Conservation (phyloP, 2,888 invertebrate genomes). For the Acholoe squamosa region DNA sequence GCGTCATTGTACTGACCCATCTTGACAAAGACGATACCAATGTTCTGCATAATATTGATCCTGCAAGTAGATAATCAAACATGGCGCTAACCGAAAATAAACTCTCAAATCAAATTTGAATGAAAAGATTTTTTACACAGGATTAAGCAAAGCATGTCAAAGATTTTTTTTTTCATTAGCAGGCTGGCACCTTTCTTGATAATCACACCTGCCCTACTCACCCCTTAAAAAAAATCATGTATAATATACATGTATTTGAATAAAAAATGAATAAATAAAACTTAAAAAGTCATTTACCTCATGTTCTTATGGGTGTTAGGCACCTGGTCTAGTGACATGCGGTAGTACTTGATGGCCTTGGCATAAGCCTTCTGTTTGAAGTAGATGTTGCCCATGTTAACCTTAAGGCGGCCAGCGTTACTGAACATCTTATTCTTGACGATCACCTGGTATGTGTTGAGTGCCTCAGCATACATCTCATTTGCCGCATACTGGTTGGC, state of each 20-base stretch:
- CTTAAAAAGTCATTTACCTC: conserved; percentile 85
- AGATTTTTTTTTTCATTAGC: no score
- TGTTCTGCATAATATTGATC: conserved; percentile 98
- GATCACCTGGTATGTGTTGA: conserved; percentile 97
- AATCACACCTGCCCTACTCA: no score
- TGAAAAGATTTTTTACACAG: no score
- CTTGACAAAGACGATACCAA: conserved; percentile 95
- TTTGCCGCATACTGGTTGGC: conserved; percentile 97
- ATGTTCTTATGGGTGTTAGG: conserved; percentile 96
- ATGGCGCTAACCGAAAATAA: neutral
- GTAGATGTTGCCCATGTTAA: conserved; percentile 99
- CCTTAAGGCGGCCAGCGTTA: conserved; percentile 95
- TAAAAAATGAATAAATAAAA: no score
- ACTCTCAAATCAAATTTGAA: neutral
- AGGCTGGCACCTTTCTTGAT: no score
- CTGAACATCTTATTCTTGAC: conserved; percentile 95
- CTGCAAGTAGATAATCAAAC: conserved; percentile 83
- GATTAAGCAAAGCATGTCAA: no score
- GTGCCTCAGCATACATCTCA: conserved; percentile 96
- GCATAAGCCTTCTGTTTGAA: conserved; percentile 95
- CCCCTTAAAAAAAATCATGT: no score
- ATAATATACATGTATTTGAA: no score
- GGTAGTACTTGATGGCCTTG: conserved; percentile 97
- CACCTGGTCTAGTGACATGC: conserved; percentile 98
- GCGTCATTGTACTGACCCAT: conserved; percentile 99